phyloP scores from a whole-genome alignment of 1,140 invertebrate species.

The Ptiloglossa arizonensis region DNA sequence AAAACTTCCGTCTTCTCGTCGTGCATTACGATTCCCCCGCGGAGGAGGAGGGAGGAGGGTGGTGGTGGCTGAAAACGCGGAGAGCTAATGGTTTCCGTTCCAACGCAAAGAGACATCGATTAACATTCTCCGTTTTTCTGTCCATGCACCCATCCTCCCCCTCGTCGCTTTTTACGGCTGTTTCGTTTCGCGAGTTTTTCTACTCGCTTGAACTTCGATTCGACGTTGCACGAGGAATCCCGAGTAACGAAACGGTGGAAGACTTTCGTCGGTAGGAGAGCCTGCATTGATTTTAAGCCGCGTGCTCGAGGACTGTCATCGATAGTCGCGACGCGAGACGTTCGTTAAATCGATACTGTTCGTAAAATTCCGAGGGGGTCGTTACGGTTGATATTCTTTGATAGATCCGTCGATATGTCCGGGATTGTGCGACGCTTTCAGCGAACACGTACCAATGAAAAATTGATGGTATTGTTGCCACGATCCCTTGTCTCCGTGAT shows the following conservation, averaged over 20 bases:
- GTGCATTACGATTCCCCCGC: conserved; percentile 35
- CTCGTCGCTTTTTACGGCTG: neutral
- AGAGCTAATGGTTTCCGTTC: conserved; percentile 38
- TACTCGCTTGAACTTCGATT: neutral
- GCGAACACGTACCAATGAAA: neutral
- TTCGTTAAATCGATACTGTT: conserved; percentile 4
- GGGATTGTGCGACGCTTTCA: neutral
- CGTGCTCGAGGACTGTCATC: neutral
- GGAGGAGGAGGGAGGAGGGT: no score
- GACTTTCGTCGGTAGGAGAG: neutral
- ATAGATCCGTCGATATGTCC: conserved; percentile 25
- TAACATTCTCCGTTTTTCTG: conserved; percentile 7
- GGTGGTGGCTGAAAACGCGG: neutral
- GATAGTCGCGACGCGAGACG: neutral
- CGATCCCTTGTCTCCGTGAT: neutral
- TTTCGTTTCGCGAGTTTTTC: neutral
- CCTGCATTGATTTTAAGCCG: neutral
- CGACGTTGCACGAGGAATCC: neutral
- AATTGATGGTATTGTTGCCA: conserved; percentile 18
- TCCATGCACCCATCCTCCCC: neutral
- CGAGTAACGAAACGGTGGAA: neutral
- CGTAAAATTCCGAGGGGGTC: conserved; percentile 4
- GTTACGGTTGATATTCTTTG: conserved; percentile 18
- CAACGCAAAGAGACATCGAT: conserved; percentile 41
- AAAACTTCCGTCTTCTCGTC: conserved; percentile 50